phyloP scores from a whole-genome alignment of 2,888 invertebrate species.

The Dermolepida albohirtum region DNA sequence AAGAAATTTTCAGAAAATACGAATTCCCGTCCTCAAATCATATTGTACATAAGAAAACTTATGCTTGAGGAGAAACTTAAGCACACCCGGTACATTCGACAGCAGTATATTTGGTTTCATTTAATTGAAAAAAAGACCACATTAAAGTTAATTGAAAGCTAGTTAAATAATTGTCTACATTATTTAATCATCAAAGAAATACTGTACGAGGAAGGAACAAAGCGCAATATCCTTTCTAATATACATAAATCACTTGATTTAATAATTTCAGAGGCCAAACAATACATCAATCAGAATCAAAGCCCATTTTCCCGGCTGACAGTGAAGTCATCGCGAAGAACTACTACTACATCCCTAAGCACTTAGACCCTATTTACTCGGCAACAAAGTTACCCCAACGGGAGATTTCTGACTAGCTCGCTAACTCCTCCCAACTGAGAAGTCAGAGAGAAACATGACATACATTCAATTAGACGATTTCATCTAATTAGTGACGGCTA shows the following conservation, averaged over 20 bases:
- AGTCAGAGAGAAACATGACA: slow-evolving; percentile 27
- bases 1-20: too few species aligned
- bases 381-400: slow-evolving; percentile 29
- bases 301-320: slow-evolving; percentile 25
- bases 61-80: too few species aligned
- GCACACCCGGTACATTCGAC: too few species aligned
- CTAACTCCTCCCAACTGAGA: slow-evolving; percentile 31
- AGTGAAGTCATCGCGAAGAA: slow-evolving; percentile 36
- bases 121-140: too few species aligned
- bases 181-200: too few species aligned
- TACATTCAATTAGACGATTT: slow-evolving; percentile 33
- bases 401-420: slow-evolving; percentile 10
- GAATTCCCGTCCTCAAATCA: too few species aligned
- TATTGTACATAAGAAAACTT: too few species aligned
- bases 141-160: too few species aligned
- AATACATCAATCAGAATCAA: slow-evolving; percentile 36
- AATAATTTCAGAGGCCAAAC: slow-evolving; percentile 24
- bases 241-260: slow-evolving; percentile 18
- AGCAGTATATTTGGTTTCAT: too few species aligned
- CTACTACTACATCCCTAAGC: slow-evolving; percentile 39
- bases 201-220: too few species aligned
- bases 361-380: slow-evolving; percentile 42
- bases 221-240: too few species aligned
- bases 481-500: slow-evolving; percentile 22
- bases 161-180: too few species aligned